Percentiles rank a stretch among this genome's conserved stretches.
These are phyloP conservation scores for Anthrax anthrax DNA, from an alignment of 2,888 invertebrate species.

Conservation along the genomic window DNA sequence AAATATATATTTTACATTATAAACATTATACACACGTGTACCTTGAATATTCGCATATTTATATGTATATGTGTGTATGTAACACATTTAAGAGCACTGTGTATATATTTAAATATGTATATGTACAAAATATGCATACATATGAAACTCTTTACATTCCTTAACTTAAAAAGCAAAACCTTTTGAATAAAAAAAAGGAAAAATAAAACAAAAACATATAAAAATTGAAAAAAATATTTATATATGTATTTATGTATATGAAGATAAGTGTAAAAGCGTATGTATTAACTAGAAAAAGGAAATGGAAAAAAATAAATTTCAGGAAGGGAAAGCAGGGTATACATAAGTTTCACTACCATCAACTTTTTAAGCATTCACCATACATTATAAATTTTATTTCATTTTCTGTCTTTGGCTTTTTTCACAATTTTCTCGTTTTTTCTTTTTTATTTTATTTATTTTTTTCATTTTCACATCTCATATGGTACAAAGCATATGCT, in stretches of 20 bases:
- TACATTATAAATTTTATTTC: constrained; percentile 19
- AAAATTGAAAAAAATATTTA: too few relatives aligned
- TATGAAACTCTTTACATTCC: too few relatives aligned
- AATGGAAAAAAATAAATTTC: constrained; percentile 10
- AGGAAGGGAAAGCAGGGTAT: constrained; percentile 9
- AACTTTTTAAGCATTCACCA: constrained; percentile 18
- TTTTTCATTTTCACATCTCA: background rate
- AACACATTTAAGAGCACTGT: too few relatives aligned
- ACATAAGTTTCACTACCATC: constrained; percentile 6
- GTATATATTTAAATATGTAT: too few relatives aligned
- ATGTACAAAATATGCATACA: too few relatives aligned
- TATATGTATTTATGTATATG: too few relatives aligned
- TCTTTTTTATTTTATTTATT: constrained; percentile 3
- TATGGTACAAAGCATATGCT: constrained; percentile 6
- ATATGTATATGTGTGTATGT: too few relatives aligned
- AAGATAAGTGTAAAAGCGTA: background rate
- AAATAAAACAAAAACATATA: too few relatives aligned
- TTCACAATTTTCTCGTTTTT: background rate
- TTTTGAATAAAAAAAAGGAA: too few relatives aligned
- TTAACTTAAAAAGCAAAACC: too few relatives aligned
- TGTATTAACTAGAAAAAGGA: constrained; percentile 6
- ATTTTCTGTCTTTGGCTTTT: background rate
- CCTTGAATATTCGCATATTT: too few relatives aligned
- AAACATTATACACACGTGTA: too few relatives aligned
- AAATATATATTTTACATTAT: constrained; percentile 6